Evolutionary conservation across 1,140 invertebrate species (phyloP).

Genomic region (Drosophila pectinifera): DNA sequence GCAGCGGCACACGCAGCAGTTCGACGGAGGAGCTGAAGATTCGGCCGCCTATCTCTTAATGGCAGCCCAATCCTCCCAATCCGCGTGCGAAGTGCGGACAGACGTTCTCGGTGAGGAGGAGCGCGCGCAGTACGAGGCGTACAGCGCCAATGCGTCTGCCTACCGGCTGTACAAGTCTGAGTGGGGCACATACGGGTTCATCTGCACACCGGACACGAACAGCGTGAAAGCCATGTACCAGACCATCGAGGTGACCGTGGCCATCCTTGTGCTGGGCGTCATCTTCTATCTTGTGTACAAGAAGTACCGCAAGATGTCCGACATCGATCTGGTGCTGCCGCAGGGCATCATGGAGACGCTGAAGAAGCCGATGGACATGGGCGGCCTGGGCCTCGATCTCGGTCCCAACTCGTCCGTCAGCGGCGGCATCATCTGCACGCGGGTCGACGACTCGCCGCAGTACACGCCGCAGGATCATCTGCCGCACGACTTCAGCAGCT

Average conservation of each 20-base stretch:
- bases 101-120: constrained; percentile 26
- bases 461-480: constrained; percentile 51
- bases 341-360: constrained; percentile 56
- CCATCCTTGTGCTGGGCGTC: constrained; percentile 33
- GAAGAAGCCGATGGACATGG: constrained; percentile 59
- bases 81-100: constrained; percentile 3
- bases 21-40: background rate
- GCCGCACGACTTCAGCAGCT: constrained; percentile 65
- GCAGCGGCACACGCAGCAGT: background rate
- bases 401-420: constrained; percentile 6
- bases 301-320: constrained; percentile 65
- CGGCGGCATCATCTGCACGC: constrained; percentile 57
- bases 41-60: no score
- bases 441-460: constrained; percentile 38
- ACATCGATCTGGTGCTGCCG: constrained; percentile 62
- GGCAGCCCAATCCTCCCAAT: background rate
- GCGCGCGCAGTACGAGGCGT: constrained; percentile 8
- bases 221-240: constrained; percentile 43
- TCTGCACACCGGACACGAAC: constrained; percentile 54
- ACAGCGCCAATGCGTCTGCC: constrained; percentile 17
- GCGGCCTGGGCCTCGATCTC: constrained; percentile 17
- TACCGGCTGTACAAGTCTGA: constrained; percentile 53
- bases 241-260: constrained; percentile 40
- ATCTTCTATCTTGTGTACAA: constrained; percentile 40
- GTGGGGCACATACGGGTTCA: constrained; percentile 45